Percentiles rank a stretch among this genome's conserved stretches.
phyloP scores from a whole-genome alignment of 2,113 vertebrate genomes.

The Melozone crissalis region DNA sequence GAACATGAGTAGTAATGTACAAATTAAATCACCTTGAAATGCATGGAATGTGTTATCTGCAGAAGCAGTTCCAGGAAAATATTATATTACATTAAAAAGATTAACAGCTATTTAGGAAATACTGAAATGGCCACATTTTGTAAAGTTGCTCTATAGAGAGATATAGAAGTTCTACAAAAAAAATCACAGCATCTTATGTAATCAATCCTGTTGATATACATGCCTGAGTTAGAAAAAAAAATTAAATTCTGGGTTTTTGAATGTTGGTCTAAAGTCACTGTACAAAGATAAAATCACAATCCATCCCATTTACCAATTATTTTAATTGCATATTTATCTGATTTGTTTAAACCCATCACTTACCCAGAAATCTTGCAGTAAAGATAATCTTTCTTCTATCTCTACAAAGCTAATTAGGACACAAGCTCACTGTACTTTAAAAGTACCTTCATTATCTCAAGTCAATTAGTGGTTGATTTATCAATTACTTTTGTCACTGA shows the following conservation, averaged over 20 bases:
- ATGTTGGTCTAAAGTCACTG: neutral
- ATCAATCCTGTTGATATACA: neutral
- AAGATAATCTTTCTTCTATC: constrained; percentile 26
- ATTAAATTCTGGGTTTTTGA: neutral
- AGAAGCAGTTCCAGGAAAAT: neutral
- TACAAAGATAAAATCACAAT: neutral
- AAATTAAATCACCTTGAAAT: neutral
- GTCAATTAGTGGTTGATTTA: constrained; percentile 66
- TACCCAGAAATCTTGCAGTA: constrained; percentile 11
- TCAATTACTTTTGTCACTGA: constrained; percentile 63
- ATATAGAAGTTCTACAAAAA: neutral
- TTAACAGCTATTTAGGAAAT: neutral
- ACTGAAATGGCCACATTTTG: neutral
- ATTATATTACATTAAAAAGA: neutral
- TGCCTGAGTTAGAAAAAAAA: neutral
- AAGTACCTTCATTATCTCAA: constrained; percentile 59
- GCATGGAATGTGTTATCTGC: neutral
- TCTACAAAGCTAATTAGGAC: constrained; percentile 55
- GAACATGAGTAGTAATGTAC: rapidly evolving
- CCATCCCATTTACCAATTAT: neutral
- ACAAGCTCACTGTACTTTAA: constrained; percentile 30
- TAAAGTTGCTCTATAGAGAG: neutral
- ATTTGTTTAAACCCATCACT: neutral
- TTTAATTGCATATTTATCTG: constrained; percentile 9
- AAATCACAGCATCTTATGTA: neutral